These are phyloP conservation scores for Oceanites oceanicus DNA, from an alignment of 2,113 vertebrate species.

Conservation along the genomic window DNA sequence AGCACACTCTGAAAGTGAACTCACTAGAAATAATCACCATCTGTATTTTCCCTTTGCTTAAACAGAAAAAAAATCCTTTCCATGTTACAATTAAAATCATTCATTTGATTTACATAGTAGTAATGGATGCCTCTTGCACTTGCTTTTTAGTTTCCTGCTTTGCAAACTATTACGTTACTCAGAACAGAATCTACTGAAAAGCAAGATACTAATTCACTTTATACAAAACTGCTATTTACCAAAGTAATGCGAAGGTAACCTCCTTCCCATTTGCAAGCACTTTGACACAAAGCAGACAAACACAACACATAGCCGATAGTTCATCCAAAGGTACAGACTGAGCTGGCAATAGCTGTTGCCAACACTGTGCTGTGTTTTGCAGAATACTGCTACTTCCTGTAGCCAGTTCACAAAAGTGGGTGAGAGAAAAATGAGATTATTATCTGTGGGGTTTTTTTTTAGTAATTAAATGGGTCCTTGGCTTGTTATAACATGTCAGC, in stretches of 20 bases:
- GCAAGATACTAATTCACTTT: background rate
- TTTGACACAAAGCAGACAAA: background rate
- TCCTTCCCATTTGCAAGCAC: background rate
- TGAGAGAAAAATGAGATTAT: background rate
- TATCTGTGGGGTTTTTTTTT: background rate
- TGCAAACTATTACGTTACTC: background rate
- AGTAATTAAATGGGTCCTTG: background rate
- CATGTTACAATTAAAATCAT: constrained; percentile 35
- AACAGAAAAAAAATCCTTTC: background rate
- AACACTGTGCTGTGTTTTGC: background rate
- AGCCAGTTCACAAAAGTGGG: background rate
- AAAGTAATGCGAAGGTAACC: background rate
- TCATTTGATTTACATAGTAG: background rate
- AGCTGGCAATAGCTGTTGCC: background rate
- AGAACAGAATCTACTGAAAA: background rate
- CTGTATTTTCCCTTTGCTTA: constrained; percentile 51
- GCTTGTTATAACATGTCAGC: background rate
- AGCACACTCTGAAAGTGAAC: constrained; percentile 28
- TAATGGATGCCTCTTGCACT: background rate
- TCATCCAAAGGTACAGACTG: background rate
- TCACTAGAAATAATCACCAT: constrained; percentile 30
- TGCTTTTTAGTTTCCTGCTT: constrained; percentile 2
- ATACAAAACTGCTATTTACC: background rate
- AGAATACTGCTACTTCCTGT: background rate
- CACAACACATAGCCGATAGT: background rate